These are phyloP conservation scores for Trachelipus rathkii DNA, from an alignment of 1,140 invertebrate genomes.

Conservation along the genomic window DNA sequence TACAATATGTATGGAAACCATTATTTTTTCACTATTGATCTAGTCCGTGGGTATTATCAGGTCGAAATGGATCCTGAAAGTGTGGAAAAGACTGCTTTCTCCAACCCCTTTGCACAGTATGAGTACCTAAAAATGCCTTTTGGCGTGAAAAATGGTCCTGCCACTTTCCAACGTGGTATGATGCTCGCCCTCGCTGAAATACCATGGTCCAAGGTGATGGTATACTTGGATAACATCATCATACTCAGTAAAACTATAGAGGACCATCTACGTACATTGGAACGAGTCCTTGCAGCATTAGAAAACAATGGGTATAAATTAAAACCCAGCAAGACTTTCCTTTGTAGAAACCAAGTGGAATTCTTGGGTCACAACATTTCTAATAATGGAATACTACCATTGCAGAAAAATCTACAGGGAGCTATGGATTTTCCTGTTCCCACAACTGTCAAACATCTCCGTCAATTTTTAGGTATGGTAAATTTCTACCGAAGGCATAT, in stretches of 20 bases:
- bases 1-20: background rate
- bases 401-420: too few species aligned
- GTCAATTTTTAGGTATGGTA: too few species aligned
- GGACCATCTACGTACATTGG: background rate
- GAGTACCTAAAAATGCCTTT: background rate
- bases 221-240: slow-evolving; percentile 4
- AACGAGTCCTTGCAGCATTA: background rate
- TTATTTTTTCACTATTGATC: background rate
- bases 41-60: background rate
- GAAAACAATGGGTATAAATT: background rate
- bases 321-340: background rate
- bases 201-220: background rate
- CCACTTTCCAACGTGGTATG: background rate
- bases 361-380: background rate
- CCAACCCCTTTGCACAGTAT: background rate
- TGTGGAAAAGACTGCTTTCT: background rate
- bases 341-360: background rate
- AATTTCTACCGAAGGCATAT: too few species aligned
- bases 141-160: background rate
- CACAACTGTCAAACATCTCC: too few species aligned
- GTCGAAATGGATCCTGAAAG: background rate
- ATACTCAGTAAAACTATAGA: background rate
- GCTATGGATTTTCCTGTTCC: too few species aligned
- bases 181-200: background rate
- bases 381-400: too few species aligned